These are phyloP conservation scores for Rhinogobius similis DNA, from an alignment of 2,113 vertebrate genomes.

Conservation along the genomic window DNA sequence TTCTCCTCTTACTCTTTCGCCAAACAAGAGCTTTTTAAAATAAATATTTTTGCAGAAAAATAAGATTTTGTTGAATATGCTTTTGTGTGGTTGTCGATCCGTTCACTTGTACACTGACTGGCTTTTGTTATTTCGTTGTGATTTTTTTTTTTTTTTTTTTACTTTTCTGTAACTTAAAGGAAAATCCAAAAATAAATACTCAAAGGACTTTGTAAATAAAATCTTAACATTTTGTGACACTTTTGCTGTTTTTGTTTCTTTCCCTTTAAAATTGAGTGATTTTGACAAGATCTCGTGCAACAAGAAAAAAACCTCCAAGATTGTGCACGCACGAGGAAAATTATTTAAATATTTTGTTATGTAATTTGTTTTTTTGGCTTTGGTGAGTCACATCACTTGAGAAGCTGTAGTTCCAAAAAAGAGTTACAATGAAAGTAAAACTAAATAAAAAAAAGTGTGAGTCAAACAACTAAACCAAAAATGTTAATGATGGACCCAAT, in stretches of 20 bases:
- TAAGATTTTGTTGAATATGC: slow-evolving; percentile 48
- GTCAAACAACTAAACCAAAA: too few relatives aligned
- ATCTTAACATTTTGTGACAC: slow-evolving; percentile 87
- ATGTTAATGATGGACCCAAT: too few relatives aligned
- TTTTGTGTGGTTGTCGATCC: slow-evolving; percentile 7
- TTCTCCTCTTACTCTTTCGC: slow-evolving; percentile 44
- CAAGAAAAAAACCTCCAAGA: too few relatives aligned
- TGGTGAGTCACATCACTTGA: too few relatives aligned
- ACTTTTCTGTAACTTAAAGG: slow-evolving; percentile 83
- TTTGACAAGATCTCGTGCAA: not conserved
- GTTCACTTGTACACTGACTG: slow-evolving; percentile 9
- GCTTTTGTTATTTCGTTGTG: not conserved
- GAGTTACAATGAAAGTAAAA: too few relatives aligned
- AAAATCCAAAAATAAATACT: slow-evolving; percentile 51
- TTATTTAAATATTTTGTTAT: too few relatives aligned
- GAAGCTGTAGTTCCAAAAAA: too few relatives aligned
- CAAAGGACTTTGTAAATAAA: slow-evolving; percentile 90
- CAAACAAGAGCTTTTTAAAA: slow-evolving; percentile 73
- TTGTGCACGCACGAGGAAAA: too few relatives aligned
- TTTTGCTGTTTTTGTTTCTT: slow-evolving; percentile 14
- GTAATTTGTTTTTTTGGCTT: too few relatives aligned
- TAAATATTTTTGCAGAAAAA: slow-evolving; percentile 67
- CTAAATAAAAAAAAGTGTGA: too few relatives aligned
- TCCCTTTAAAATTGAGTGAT: not conserved
- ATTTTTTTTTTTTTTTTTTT: slow-evolving; percentile 68